Evolutionary conservation across 2,797 vertebrate species (phyloP).

Genomic region (Molossus molossus): DNA sequence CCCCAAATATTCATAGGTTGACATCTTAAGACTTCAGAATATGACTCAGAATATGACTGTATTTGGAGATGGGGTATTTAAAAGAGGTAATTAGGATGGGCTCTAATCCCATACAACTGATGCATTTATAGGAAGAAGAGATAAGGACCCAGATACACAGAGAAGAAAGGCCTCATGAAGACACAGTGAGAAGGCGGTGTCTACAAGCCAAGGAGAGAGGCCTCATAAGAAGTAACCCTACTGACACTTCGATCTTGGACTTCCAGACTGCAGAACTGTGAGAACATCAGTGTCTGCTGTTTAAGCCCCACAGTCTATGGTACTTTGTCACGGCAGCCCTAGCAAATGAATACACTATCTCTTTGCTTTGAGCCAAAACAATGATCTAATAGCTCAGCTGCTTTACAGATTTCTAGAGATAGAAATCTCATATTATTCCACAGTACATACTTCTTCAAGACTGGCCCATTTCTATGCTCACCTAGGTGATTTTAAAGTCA

Average conservation of each 20-base stretch:
- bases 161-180: neutral
- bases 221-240: neutral
- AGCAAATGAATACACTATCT: neutral
- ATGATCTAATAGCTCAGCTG: neutral
- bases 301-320: neutral
- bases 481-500: neutral
- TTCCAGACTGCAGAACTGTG: neutral
- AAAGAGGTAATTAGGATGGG: neutral
- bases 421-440: neutral
- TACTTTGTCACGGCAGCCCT: neutral
- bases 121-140: neutral
- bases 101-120: neutral
- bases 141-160: neutral
- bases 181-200: neutral
- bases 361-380: conserved; percentile 26
- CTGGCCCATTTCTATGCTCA: neutral
- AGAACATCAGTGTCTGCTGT: neutral
- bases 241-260: neutral
- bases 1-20: neutral
- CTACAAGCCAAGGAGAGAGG: neutral
- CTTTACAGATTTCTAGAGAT: neutral
- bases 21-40: neutral
- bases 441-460: neutral
- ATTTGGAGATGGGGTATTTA: neutral
- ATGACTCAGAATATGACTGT: neutral